Conservation (phyloP, 2,888 invertebrate species). For the Acanthoscelides obtectus region DNA sequence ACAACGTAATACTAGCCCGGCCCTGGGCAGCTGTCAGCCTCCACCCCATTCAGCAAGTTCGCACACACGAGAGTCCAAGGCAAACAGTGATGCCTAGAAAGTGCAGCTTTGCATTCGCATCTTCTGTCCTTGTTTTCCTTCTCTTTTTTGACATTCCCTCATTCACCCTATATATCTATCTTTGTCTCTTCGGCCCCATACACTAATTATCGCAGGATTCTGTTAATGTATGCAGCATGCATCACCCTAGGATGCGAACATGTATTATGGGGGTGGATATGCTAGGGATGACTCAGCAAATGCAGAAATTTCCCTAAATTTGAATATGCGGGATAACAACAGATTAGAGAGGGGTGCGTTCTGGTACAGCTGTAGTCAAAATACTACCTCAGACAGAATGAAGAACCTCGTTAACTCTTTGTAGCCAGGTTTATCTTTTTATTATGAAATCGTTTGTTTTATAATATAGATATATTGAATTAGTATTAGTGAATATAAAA, state of each 20-base stretch:
- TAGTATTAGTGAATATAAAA: too few relatives aligned
- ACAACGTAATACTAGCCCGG: neutral
- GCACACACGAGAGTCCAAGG: slow-evolving; percentile 16
- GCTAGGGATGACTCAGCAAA: slow-evolving; percentile 18
- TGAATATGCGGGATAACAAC: slow-evolving; percentile 10
- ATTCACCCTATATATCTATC: slow-evolving; percentile 23
- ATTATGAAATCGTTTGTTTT: too few relatives aligned
- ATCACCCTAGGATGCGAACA: neutral
- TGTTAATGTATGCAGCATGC: neutral
- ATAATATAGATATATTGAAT: too few relatives aligned
- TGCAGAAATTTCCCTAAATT: slow-evolving; percentile 16
- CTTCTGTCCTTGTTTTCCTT: slow-evolving; percentile 19
- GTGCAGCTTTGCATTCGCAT: slow-evolving; percentile 27
- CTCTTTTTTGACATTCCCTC: slow-evolving; percentile 17
- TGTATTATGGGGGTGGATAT: neutral
- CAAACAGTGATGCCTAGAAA: slow-evolving; percentile 28
- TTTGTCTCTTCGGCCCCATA: slow-evolving; percentile 10
- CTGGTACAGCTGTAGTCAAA: neutral
- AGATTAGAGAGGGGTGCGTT: neutral
- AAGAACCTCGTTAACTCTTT: too few relatives aligned
- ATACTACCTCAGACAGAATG: too few relatives aligned
- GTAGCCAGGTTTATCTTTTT: too few relatives aligned
- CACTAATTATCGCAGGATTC: slow-evolving; percentile 1
- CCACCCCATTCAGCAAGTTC: slow-evolving; percentile 27
- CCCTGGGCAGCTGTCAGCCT: slow-evolving; percentile 8